Evolutionary conservation across 2,113 vertebrate genomes (phyloP).

Genomic region (Aegithalos caudatus): DNA sequence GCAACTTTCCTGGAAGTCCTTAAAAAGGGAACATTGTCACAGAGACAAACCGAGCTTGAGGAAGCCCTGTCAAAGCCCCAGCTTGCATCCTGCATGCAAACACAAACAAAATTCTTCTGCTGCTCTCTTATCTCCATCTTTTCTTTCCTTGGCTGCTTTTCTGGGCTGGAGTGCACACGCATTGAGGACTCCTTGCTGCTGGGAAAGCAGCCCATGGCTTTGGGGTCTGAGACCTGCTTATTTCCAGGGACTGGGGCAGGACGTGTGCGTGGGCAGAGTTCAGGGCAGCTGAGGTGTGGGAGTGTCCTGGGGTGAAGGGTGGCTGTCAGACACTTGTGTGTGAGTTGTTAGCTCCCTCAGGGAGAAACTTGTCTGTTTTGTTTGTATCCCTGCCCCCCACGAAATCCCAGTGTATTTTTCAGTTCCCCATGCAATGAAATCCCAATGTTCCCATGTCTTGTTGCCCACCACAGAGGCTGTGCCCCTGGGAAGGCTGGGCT

Average conservation of each 20-base stretch:
- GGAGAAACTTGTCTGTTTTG: not conserved
- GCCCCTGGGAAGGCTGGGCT: not conserved
- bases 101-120: not conserved
- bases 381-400: not conserved
- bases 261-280: accelerated
- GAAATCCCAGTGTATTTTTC: not conserved
- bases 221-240: not conserved
- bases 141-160: not conserved
- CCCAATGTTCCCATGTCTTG: accelerated
- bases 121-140: not conserved
- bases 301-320: not conserved
- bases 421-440: not conserved
- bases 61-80: not conserved
- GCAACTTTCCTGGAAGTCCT: not conserved
- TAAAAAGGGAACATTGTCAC: not conserved
- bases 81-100: conserved; percentile 22
- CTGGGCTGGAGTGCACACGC: accelerated
- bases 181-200: not conserved
- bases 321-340: not conserved
- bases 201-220: not conserved
- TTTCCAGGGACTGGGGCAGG: not conserved
- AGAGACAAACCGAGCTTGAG: not conserved
- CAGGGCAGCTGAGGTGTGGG: not conserved
- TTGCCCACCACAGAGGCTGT: not conserved
- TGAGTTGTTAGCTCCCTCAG: accelerated